phyloP scores from a whole-genome alignment of 2,888 invertebrate species.

The Drosophila putrida region DNA sequence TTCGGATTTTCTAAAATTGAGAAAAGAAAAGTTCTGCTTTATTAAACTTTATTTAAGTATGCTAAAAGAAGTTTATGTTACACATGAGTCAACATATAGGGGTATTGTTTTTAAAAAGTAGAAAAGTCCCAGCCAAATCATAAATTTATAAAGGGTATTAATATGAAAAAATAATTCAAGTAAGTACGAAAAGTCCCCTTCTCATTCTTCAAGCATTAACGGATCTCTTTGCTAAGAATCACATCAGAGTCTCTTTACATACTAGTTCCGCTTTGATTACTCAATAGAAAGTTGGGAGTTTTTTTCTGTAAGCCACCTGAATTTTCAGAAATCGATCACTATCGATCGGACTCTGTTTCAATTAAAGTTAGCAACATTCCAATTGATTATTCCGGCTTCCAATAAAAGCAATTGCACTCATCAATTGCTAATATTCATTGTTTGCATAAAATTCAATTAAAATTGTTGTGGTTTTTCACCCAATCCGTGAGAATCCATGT shows the following conservation, averaged over 20 bases:
- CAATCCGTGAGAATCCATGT: slow-evolving; percentile 62
- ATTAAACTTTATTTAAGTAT: too few relatives aligned
- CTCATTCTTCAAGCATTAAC: background rate
- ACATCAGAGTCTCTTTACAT: background rate
- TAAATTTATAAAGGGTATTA: background rate
- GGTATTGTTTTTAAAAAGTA: too few relatives aligned
- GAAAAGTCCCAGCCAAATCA: background rate
- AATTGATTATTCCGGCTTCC: slow-evolving; percentile 47
- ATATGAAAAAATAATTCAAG: background rate
- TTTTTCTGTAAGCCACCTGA: slow-evolving; percentile 17
- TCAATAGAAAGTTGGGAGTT: slow-evolving; percentile 5
- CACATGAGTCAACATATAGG: too few relatives aligned
- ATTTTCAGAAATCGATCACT: slow-evolving; percentile 19
- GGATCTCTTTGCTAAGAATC: background rate
- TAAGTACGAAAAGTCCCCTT: background rate
- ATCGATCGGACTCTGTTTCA: background rate
- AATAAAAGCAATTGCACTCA: slow-evolving; percentile 40
- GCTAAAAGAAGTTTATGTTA: too few relatives aligned
- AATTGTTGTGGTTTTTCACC: slow-evolving; percentile 72
- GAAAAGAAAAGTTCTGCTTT: too few relatives aligned
- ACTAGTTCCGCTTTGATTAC: slow-evolving; percentile 6
- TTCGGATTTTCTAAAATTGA: too few relatives aligned
- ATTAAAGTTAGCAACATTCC: slow-evolving; percentile 43
- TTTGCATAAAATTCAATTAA: slow-evolving; percentile 66
- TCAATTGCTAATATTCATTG: slow-evolving; percentile 51